phyloP scores from a whole-genome alignment of 1,140 invertebrate species.

The Cherax quadricarinatus region DNA sequence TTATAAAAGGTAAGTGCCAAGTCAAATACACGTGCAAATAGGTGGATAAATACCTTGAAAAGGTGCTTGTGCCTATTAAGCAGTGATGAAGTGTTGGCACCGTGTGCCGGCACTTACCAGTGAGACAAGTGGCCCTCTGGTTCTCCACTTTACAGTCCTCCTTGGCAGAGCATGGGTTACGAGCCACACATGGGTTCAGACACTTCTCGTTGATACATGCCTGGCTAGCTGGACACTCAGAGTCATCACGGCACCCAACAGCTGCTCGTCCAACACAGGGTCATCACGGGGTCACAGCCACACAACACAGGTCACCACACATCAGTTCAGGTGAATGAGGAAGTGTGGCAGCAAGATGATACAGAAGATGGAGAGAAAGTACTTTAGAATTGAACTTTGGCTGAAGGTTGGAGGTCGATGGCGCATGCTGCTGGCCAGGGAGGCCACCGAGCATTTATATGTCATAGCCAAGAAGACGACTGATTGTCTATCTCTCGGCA shows the following conservation, averaged over 20 bases:
- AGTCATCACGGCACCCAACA: conserved; percentile 83
- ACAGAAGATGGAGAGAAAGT: neutral
- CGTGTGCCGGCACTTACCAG: conserved; percentile 79
- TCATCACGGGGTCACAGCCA: neutral
- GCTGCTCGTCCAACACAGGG: conserved; percentile 74
- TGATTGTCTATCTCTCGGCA: too few species aligned
- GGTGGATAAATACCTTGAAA: too few species aligned
- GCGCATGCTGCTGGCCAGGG: neutral
- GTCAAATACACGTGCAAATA: too few species aligned
- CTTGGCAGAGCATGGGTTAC: conserved; percentile 80
- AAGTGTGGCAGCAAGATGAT: neutral
- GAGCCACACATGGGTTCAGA: conserved; percentile 80
- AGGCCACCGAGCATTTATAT: too few species aligned
- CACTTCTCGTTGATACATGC: conserved; percentile 88
- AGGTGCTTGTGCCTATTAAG: neutral
- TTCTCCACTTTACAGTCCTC: conserved; percentile 86
- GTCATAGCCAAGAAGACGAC: too few species aligned
- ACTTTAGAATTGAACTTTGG: neutral
- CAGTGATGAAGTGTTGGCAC: neutral
- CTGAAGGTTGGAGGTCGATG: neutral
- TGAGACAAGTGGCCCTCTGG: conserved; percentile 87
- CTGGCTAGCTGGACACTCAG: conserved; percentile 85
- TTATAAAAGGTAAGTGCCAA: too few species aligned
- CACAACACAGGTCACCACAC: too few species aligned
- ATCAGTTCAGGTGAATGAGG: neutral